A percentile compares a stretch with the other conserved stretches of the same genome.
phyloP scores from a whole-genome alignment of 2,113 vertebrate species.

The Chionomys nivalis region DNA sequence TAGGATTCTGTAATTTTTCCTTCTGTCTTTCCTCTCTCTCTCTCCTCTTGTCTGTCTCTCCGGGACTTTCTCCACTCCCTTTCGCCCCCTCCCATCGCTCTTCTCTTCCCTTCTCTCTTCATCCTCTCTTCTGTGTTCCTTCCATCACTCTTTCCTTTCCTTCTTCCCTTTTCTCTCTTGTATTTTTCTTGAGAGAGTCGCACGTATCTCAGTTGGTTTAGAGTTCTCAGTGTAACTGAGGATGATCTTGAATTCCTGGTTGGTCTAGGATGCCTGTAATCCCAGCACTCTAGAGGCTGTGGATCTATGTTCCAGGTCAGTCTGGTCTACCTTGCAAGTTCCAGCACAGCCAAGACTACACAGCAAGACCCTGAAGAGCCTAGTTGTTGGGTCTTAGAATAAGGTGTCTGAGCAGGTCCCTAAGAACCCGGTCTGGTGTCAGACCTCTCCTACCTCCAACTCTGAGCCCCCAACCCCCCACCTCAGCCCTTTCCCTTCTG shows the following conservation, averaged over 20 bases:
- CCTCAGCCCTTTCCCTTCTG: not conserved
- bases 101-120: not conserved
- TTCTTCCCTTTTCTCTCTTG: too few relatives aligned
- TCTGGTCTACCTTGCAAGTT: not conserved
- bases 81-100: not conserved
- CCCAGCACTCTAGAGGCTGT: not conserved
- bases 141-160: not conserved
- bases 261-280: not conserved
- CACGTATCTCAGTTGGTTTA: not conserved
- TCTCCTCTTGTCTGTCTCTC: not conserved
- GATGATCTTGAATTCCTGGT: not conserved
- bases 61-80: not conserved
- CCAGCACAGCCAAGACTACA: not conserved
- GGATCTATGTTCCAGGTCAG: not conserved
- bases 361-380: not conserved
- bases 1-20: not conserved
- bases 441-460: not conserved
- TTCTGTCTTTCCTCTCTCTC: not conserved
- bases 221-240: not conserved
- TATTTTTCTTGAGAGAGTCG: not conserved
- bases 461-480: accelerated
- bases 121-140: not conserved
- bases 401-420: not conserved
- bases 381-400: not conserved
- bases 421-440: not conserved